Conservation (phyloP, 2,113 vertebrate genomes). For the Rhizomys pruinosus region DNA sequence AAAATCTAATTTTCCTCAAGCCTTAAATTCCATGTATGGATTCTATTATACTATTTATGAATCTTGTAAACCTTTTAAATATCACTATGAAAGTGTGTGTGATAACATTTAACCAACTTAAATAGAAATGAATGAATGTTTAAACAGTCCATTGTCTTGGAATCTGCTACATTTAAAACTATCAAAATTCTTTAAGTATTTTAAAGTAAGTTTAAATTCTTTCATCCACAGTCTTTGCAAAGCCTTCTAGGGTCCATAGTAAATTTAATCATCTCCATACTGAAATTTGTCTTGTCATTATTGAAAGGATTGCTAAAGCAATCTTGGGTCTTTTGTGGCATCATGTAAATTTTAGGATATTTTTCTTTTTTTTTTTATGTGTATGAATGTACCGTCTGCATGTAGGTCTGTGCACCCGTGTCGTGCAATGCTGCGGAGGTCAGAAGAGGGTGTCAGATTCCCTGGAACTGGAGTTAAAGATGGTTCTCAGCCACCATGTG, state of each 20-base stretch:
- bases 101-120: conserved; percentile 38
- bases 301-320: not conserved
- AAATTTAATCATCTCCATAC: conserved; percentile 21
- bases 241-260: not conserved
- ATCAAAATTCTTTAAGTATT: conserved; percentile 6
- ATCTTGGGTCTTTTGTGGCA: no score
- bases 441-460: no score
- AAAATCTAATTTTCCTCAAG: conserved; percentile 8
- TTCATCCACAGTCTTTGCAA: not conserved
- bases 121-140: conserved; percentile 39
- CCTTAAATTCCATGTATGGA: not conserved
- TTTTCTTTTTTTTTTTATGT: no score
- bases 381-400: no score
- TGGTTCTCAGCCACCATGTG: no score
- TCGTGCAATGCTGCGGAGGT: no score
- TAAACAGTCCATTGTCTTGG: not conserved
- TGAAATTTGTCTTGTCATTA: not conserved
- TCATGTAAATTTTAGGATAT: no score
- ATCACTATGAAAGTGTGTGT: not conserved
- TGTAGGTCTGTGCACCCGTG: no score
- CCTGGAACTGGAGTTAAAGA: no score
- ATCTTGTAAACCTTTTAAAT: conserved; percentile 35
- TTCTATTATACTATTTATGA: conserved; percentile 37
- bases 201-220: conserved; percentile 36
- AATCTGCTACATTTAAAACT: conserved; percentile 19